These are phyloP conservation scores for Crocallis elinguaria DNA, from an alignment of 2,888 invertebrate species.

Conservation along the genomic window DNA sequence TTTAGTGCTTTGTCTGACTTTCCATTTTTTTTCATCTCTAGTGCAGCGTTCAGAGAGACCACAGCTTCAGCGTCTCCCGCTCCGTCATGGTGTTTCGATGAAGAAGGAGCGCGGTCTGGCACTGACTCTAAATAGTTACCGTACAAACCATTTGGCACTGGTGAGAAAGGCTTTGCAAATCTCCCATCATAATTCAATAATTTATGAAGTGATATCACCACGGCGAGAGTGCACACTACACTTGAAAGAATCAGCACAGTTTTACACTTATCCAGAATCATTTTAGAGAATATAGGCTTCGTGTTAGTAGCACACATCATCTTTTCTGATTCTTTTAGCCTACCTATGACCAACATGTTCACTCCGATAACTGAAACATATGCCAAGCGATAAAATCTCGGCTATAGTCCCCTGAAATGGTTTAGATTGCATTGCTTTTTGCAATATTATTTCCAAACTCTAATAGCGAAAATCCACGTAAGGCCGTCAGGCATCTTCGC, in stretches of 20 bases:
- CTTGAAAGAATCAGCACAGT: constrained; percentile 74
- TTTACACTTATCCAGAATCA: constrained; percentile 75
- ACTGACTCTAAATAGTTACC: constrained; percentile 71
- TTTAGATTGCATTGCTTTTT: constrained; percentile 71
- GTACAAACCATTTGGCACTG: constrained; percentile 72
- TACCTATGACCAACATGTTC: constrained; percentile 77
- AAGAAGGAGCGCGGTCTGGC: constrained; percentile 47
- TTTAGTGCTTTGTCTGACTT: constrained; percentile 94
- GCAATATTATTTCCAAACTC: constrained; percentile 63
- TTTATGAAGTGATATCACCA: constrained; percentile 71
- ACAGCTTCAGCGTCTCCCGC: constrained; percentile 88
- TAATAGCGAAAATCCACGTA: constrained; percentile 78
- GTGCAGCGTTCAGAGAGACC: constrained; percentile 92
- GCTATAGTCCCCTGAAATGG: constrained; percentile 52
- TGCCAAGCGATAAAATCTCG: constrained; percentile 56
- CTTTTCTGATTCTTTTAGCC: constrained; percentile 55
- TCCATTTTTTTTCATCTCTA: constrained; percentile 92
- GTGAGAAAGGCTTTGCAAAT: constrained; percentile 71
- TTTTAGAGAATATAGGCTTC: constrained; percentile 63
- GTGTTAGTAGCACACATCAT: constrained; percentile 63
- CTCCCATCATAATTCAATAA: constrained; percentile 69
- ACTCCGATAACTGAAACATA: constrained; percentile 46
- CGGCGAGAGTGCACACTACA: constrained; percentile 72
- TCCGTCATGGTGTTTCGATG: constrained; percentile 51
- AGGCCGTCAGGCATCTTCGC: constrained; percentile 51